phyloP scores from a whole-genome alignment of 2,888 invertebrate species.

The Nomada goodeniana region DNA sequence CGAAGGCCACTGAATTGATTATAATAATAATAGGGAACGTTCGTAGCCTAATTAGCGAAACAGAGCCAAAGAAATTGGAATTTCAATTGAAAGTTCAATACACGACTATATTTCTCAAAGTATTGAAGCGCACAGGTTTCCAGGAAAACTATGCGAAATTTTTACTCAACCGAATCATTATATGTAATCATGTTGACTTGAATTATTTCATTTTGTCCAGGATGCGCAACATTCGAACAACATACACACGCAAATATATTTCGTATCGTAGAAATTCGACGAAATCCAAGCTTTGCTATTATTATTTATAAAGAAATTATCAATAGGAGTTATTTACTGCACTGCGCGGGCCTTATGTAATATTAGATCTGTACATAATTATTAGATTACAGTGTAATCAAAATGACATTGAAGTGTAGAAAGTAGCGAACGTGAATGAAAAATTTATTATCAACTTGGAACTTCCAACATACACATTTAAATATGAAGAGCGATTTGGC shows the following conservation, averaged over 20 bases:
- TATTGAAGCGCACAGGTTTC: constrained; percentile 17
- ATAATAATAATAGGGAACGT: constrained; percentile 4
- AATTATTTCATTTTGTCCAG: not conserved
- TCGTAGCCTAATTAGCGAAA: constrained; percentile 52
- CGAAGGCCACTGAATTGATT: constrained; percentile 26
- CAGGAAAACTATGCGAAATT: not conserved
- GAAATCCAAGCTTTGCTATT: constrained; percentile 31
- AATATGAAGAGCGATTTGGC: not conserved
- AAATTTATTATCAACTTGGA: constrained; percentile 20
- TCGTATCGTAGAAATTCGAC: not conserved
- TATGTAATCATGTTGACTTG: not conserved
- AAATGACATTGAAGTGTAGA: constrained; percentile 44
- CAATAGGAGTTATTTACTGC: constrained; percentile 29
- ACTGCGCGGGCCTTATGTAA: constrained; percentile 52
- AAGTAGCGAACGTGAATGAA: constrained; percentile 30
- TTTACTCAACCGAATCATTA: not conserved
- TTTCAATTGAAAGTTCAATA: constrained; percentile 21
- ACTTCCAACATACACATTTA: constrained; percentile 11
- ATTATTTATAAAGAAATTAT: constrained; percentile 7
- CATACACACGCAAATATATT: not conserved
- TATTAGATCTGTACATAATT: constrained; percentile 56
- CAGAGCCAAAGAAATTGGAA: constrained; percentile 57
- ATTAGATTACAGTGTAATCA: constrained; percentile 59
- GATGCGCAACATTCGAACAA: not conserved
- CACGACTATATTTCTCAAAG: not conserved